Conservation (phyloP, 2,888 invertebrate genomes). For the Heliconius erato region DNA sequence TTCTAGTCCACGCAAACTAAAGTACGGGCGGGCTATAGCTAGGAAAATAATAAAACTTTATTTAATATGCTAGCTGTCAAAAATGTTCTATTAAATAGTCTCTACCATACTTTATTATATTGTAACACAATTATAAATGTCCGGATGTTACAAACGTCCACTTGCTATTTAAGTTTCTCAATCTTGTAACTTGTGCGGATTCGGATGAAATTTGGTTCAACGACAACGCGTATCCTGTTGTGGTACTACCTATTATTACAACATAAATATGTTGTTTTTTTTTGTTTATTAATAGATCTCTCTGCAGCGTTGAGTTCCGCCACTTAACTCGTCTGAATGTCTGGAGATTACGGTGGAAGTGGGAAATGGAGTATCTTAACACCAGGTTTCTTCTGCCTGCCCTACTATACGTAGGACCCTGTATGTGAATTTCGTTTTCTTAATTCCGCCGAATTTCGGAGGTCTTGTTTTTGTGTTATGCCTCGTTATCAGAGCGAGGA, state of each 20-base stretch:
- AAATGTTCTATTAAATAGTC: not conserved
- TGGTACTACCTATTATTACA: not conserved
- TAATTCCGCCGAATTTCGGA: too few relatives aligned
- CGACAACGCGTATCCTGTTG: conserved; percentile 28
- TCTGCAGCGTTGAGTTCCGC: not conserved
- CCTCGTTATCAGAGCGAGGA: too few relatives aligned
- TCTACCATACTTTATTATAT: conserved; percentile 12
- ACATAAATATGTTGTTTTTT: not conserved
- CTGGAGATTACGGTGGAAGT: not conserved
- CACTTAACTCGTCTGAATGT: not conserved
- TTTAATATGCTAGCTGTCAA: conserved; percentile 8
- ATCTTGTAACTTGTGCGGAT: conserved; percentile 21
- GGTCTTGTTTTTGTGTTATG: too few relatives aligned
- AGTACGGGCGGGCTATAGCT: too few relatives aligned
- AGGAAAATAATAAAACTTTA: too few relatives aligned
- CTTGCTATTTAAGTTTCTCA: conserved; percentile 17
- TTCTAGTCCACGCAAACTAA: too few relatives aligned
- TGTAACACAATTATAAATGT: conserved; percentile 20
- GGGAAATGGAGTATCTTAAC: not conserved
- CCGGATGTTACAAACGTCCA: conserved; percentile 30
- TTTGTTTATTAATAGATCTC: not conserved
- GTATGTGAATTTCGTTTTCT: too few relatives aligned
- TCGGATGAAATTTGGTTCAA: conserved; percentile 23
- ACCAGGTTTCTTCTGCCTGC: not conserved
- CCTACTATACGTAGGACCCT: not conserved